Evolutionary conservation across 2,797 vertebrate genomes (phyloP).

Genomic region (Phalloptychus januarius): DNA sequence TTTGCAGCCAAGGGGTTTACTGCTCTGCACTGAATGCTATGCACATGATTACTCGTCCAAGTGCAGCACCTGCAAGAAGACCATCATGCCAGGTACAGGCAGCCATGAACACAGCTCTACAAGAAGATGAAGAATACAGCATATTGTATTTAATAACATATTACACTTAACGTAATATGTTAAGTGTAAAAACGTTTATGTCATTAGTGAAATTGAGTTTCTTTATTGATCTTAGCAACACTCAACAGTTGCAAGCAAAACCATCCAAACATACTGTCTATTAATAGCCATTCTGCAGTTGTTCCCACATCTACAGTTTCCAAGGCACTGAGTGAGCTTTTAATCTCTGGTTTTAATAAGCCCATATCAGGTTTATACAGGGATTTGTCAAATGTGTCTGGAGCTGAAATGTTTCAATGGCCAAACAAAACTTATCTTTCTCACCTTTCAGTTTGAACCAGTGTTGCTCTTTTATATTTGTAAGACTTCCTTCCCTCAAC

Average conservation of each 20-base stretch:
- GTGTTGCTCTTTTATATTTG: neutral
- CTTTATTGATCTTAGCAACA: neutral
- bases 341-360: constrained; percentile 1
- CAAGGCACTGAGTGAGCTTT: constrained; percentile 5
- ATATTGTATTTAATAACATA: neutral
- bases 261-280: neutral
- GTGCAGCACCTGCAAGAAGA: constrained; percentile 92
- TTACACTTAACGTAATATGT: neutral
- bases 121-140: neutral
- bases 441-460: neutral
- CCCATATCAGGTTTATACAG: neutral
- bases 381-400: constrained; percentile 1
- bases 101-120: neutral
- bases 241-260: neutral
- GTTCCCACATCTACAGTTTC: constrained; percentile 5
- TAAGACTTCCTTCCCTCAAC: no score
- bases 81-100: constrained; percentile 91
- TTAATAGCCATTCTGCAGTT: constrained; percentile 2
- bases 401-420: constrained; percentile 1
- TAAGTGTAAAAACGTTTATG: neutral
- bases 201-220: neutral
- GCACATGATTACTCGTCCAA: constrained; percentile 93
- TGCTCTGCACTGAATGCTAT: constrained; percentile 93
- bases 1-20: constrained; percentile 92
- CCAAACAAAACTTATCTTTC: neutral